Conservation (phyloP, 2,797 vertebrate genomes). For the Remorina albescens region DNA sequence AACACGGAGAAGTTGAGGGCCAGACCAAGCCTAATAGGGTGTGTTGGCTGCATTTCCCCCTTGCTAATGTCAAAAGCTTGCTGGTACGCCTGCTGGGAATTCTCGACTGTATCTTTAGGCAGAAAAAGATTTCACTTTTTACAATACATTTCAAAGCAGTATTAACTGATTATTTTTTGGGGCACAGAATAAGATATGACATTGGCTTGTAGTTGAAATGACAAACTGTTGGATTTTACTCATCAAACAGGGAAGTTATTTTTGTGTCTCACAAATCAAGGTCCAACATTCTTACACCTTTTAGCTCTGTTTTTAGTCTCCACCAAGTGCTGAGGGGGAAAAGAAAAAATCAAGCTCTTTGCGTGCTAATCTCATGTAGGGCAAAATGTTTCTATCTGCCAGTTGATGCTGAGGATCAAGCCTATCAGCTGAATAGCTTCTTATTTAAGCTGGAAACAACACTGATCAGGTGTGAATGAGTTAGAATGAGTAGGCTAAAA, state of each 20-base stretch:
- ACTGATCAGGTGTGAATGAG: neutral
- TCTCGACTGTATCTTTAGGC: constrained; percentile 90
- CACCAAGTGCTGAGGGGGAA: neutral
- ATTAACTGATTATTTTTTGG: neutral
- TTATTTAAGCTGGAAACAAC: constrained; percentile 6
- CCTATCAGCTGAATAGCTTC: neutral
- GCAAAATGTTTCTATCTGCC: neutral
- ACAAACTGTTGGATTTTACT: neutral
- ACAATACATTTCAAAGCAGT: neutral
- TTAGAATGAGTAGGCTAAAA: too few species aligned
- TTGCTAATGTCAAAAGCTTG: constrained; percentile 99
- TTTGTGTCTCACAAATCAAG: neutral
- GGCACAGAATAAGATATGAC: constrained; percentile 7
- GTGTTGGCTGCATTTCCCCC: constrained; percentile 98
- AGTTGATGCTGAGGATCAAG: neutral
- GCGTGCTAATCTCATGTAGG: neutral
- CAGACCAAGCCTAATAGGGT: constrained; percentile 97
- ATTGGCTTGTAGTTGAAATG: neutral
- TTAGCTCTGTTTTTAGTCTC: constrained; percentile 1
- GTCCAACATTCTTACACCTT: neutral
- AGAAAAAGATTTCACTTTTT: constrained; percentile 1
- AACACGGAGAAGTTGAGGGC: constrained; percentile 99
- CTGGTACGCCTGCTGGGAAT: constrained; percentile 96
- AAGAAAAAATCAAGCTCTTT: neutral
- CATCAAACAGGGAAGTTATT: neutral